Evolutionary conservation across 37 sponge, comb jelly and placozoan species (phyloP).

Genomic region (Aphrocallistes beatrix): DNA sequence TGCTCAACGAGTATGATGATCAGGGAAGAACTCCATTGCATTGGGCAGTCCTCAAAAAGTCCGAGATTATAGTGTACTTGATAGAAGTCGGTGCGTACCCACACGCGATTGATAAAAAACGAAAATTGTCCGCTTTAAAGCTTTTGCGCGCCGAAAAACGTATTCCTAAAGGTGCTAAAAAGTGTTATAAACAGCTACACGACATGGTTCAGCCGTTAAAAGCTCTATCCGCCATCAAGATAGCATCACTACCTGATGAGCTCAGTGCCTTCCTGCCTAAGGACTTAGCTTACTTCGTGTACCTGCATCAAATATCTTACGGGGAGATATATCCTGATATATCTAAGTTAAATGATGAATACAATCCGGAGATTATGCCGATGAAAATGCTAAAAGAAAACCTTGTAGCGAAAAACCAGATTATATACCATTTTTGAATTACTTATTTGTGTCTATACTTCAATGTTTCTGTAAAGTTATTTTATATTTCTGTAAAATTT

Average conservation of each 20-base stretch:
- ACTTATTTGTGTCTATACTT: too few species aligned
- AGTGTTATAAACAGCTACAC: background rate
- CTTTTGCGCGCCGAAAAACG: background rate
- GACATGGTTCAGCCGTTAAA: background rate
- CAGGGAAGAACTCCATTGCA: constrained; percentile 9
- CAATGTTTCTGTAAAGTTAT: too few species aligned
- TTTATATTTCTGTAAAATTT: too few species aligned
- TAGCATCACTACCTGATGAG: background rate
- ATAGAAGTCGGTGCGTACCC: background rate
- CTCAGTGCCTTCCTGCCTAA: background rate
- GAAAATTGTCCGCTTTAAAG: background rate
- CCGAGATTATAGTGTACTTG: background rate
- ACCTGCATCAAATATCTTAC: background rate
- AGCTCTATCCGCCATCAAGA: background rate
- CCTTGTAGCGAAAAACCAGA: background rate
- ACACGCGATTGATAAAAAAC: background rate
- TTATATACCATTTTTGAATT: constrained; percentile 9
- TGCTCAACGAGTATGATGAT: background rate
- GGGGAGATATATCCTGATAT: background rate
- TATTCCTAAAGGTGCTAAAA: background rate
- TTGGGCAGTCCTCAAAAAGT: background rate
- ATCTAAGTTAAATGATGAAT: too few species aligned
- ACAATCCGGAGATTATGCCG: background rate
- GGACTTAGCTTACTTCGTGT: constrained; percentile 17
- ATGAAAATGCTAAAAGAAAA: background rate